Evolutionary conservation across 2,888 invertebrate genomes (phyloP).

Genomic region (Elmis aenea): DNA sequence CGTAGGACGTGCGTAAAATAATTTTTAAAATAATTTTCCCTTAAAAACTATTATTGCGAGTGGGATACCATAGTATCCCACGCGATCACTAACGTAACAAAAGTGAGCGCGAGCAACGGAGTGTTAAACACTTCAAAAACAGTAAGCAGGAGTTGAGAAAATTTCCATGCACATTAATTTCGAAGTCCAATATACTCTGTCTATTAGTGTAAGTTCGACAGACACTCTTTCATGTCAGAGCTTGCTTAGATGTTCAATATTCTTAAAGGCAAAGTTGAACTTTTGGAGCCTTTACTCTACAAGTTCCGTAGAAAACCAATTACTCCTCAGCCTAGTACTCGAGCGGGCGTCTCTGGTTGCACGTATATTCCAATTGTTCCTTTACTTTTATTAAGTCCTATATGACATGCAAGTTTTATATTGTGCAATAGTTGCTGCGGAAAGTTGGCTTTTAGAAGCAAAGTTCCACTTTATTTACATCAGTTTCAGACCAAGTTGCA

Average conservation of each 20-base stretch:
- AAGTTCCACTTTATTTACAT: no score
- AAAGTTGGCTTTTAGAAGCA: no score
- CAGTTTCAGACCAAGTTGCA: no score
- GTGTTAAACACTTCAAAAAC: no score
- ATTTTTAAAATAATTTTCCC: no score
- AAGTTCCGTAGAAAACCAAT: slow-evolving; percentile 10
- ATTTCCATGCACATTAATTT: not conserved
- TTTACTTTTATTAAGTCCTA: slow-evolving; percentile 2
- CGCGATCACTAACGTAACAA: no score
- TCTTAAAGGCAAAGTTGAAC: slow-evolving; percentile 4
- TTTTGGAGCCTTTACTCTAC: slow-evolving; percentile 5
- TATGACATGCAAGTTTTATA: no score
- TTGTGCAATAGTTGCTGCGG: no score
- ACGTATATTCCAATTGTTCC: slow-evolving; percentile 2
- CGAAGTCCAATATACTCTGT: not conserved
- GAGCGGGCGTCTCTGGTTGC: slow-evolving; percentile 2
- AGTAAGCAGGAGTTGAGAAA: not conserved
- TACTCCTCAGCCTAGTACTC: slow-evolving; percentile 5
- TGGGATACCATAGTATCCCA: no score
- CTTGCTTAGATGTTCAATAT: slow-evolving; percentile 10
- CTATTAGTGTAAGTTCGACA: not conserved
- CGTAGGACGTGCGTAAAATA: no score
- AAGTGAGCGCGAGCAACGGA: no score
- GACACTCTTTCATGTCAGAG: slow-evolving; percentile 1
- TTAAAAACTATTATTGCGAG: no score